Conservation (phyloP, 2,797 vertebrate species). For the Argyrosomus regius region DNA sequence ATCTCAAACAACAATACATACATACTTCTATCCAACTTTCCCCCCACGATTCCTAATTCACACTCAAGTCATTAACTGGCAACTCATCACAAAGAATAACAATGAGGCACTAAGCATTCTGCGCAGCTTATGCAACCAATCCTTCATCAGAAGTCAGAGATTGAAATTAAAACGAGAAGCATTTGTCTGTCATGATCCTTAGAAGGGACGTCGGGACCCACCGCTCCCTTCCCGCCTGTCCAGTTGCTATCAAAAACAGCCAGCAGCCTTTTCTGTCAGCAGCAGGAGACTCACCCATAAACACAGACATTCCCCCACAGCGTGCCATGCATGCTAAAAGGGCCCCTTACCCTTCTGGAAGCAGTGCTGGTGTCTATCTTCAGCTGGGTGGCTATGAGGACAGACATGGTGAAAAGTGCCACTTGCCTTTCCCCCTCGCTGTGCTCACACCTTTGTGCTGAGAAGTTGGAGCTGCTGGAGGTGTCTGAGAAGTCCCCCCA, state of each 20-base stretch:
- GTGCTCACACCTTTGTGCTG: conserved; percentile 69
- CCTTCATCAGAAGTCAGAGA: conserved; percentile 42
- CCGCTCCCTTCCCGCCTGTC: conserved; percentile 47
- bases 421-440: conserved; percentile 56
- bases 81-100: conserved; percentile 59
- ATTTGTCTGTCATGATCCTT: conserved; percentile 52
- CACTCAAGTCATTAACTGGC: conserved; percentile 48
- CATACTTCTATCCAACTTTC: conserved; percentile 55
- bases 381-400: conserved; percentile 86
- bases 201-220: conserved; percentile 39
- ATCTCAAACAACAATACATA: conserved; percentile 14
- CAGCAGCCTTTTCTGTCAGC: conserved; percentile 69
- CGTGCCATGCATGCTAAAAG: conserved; percentile 75
- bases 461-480: conserved; percentile 76
- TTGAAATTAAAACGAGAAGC: conserved; percentile 38
- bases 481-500: conserved; percentile 66
- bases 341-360: conserved; percentile 80
- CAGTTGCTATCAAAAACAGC: conserved; percentile 65
- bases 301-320: conserved; percentile 68
- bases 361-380: conserved; percentile 81
- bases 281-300: conserved; percentile 65
- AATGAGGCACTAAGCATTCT: conserved; percentile 49
- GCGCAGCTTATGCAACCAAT: conserved; percentile 33
- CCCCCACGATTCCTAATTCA: conserved; percentile 10
- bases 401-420: conserved; percentile 77